These are phyloP conservation scores for Aelia acuminata DNA, from an alignment of 2,888 invertebrate genomes.

Conservation along the genomic window DNA sequence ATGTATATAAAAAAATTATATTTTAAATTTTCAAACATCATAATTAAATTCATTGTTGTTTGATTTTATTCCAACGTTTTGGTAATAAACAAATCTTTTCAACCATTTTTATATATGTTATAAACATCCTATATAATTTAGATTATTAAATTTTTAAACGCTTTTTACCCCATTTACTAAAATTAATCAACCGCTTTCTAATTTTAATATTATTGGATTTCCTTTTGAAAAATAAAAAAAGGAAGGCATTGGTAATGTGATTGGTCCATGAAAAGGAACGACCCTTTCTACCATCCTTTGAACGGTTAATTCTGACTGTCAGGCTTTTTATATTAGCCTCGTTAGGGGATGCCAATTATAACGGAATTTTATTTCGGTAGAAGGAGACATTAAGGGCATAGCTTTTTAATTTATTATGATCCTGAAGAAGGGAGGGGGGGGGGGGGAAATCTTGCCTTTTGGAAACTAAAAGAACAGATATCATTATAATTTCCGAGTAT, in stretches of 20 bases:
- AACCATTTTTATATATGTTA: too few species aligned
- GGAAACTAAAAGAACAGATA: background rate
- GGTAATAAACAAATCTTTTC: too few species aligned
- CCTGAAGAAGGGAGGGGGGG: background rate
- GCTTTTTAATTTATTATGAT: constrained; percentile 3
- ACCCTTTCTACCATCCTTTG: background rate
- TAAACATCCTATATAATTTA: too few species aligned
- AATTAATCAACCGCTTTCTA: background rate
- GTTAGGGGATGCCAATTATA: background rate
- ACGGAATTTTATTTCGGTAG: background rate
- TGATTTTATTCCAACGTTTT: too few species aligned
- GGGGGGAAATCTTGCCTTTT: background rate
- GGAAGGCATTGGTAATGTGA: background rate
- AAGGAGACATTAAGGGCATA: background rate
- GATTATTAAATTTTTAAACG: too few species aligned
- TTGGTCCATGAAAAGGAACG: background rate
- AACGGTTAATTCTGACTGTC: background rate
- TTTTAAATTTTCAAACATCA: too few species aligned
- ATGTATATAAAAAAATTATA: too few species aligned
- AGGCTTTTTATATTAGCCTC: background rate
- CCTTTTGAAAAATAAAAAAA: background rate
- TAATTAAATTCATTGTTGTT: too few species aligned
- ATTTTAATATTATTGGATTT: background rate
- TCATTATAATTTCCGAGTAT: background rate
- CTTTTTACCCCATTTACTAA: too few species aligned